Evolutionary conservation across 1,140 invertebrate species (phyloP), one percentile per base, ranked within the genome.

Genomic region (Drosophila funebris): DNA sequence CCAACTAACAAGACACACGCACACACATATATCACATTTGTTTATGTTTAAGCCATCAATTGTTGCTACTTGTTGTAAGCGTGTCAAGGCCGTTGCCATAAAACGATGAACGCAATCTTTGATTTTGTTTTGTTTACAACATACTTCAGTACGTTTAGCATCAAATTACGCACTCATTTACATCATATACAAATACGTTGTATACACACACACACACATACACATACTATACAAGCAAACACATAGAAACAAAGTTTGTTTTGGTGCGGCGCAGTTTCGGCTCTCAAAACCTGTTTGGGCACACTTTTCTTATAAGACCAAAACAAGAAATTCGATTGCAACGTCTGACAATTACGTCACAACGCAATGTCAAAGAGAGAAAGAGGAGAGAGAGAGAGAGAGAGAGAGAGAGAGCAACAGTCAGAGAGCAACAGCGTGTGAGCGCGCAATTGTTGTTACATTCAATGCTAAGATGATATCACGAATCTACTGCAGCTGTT

Each of bases 261-360:
- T 81, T 85, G 82, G 82, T 85, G 70, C 62, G 81, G 62, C 82
- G 82, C 78, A 85, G 70, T 67, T 76, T 69, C 33, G 64, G 60
- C 72, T 66, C 69, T 58, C 39, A 57, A 75, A 85, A 85, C 81
- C 82, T 67, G 81, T 85, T 85, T 61, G 36, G 29, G 44, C 37
- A 46, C 27, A 52, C 39, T 61, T 78, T 85, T 87, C 82, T 82
- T 87, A 78, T 81, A 73, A 88, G 83, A 87, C 83, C 73, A 71
- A 74, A 80, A 72, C 82, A 82, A 88, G 83, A 78, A 69, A 66
- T 27, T 66, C 24, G 78, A 66, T 58, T 85, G 83, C 82, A 88
- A 52, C 39, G 68, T 48, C 37, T 52, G 54, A 36, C 33, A 67
- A 83, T 87, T 87, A 88, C 82, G 82, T 87, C 82, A 87, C 63